Evolutionary conservation across 2,113 vertebrate genomes (phyloP).

Genomic region (Carassius gibelio): DNA sequence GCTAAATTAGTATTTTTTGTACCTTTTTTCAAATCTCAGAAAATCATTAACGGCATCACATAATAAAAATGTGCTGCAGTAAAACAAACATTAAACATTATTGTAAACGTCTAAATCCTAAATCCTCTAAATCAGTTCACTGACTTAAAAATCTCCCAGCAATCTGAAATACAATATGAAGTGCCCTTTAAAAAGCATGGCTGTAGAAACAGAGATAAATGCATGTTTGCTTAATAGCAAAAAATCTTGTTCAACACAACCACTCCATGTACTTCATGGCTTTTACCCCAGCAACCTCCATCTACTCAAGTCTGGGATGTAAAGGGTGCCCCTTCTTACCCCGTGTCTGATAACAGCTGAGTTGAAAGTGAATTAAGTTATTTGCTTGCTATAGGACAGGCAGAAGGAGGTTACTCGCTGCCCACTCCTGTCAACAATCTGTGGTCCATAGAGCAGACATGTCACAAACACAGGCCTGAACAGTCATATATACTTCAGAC

Average conservation of each 20-base stretch:
- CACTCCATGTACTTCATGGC: not conserved
- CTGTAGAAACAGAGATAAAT: too few relatives aligned
- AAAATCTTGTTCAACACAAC: not conserved
- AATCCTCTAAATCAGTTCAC: not conserved
- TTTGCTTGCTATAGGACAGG: constrained; percentile 72
- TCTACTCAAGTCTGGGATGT: not conserved
- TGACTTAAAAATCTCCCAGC: not conserved
- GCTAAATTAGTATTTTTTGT: too few relatives aligned
- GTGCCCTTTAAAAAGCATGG: not conserved
- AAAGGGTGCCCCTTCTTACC: constrained; percentile 6
- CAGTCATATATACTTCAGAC: not conserved
- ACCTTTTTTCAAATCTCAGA: too few relatives aligned
- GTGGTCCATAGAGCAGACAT: constrained; percentile 48
- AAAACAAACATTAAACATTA: too few relatives aligned
- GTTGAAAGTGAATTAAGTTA: constrained; percentile 71
- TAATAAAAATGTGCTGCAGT: too few relatives aligned
- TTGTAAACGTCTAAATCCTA: not conserved
- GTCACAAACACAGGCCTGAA: constrained; percentile 52
- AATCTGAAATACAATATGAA: not conserved
- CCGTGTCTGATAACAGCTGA: constrained; percentile 47
- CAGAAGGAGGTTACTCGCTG: constrained; percentile 73
- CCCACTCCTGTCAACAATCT: constrained; percentile 64
- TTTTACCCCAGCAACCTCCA: constrained; percentile 28
- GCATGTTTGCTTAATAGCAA: not conserved
- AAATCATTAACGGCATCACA: too few relatives aligned